Evolutionary conservation across 2,888 invertebrate species (phyloP).

Genomic region (Vandiemenella viatica): DNA sequence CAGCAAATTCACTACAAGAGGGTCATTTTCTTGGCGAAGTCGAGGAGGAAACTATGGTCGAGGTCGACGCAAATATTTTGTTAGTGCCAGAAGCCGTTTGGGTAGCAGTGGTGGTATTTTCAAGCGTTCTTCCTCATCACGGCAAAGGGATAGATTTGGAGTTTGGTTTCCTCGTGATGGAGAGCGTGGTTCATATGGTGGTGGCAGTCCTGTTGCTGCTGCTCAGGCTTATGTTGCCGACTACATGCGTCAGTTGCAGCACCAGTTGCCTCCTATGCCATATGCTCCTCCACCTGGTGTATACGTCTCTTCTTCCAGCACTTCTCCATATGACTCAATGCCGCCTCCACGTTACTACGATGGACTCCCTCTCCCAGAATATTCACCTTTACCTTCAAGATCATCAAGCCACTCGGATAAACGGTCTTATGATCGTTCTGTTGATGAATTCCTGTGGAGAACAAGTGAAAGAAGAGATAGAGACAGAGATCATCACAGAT

Average conservation of each 20-base stretch:
- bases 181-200: constrained; percentile 32
- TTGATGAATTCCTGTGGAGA: constrained; percentile 75
- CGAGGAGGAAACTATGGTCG: constrained; percentile 35
- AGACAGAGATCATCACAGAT: constrained; percentile 29
- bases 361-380: constrained; percentile 60
- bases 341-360: constrained; percentile 76
- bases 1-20: constrained; percentile 7
- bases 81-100: constrained; percentile 47
- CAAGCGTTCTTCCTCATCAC: constrained; percentile 38
- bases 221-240: constrained; percentile 81
- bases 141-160: constrained; percentile 40
- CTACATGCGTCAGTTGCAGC: constrained; percentile 78
- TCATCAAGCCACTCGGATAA: constrained; percentile 49
- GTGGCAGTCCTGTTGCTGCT: constrained; percentile 45
- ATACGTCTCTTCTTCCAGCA: constrained; percentile 32
- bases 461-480: constrained; percentile 46
- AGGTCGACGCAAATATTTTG: constrained; percentile 45
- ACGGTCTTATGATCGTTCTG: constrained; percentile 74
- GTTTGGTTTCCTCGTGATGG: constrained; percentile 40
- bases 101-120: constrained; percentile 34
- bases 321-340: constrained; percentile 43
- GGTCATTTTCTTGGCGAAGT: constrained; percentile 26
- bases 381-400: constrained; percentile 39
- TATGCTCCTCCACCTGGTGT: constrained; percentile 55
- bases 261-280: constrained; percentile 69